These are phyloP conservation scores for Sycophila sp. DNA, from an alignment of 1,140 invertebrate species.

Conservation along the genomic window DNA sequence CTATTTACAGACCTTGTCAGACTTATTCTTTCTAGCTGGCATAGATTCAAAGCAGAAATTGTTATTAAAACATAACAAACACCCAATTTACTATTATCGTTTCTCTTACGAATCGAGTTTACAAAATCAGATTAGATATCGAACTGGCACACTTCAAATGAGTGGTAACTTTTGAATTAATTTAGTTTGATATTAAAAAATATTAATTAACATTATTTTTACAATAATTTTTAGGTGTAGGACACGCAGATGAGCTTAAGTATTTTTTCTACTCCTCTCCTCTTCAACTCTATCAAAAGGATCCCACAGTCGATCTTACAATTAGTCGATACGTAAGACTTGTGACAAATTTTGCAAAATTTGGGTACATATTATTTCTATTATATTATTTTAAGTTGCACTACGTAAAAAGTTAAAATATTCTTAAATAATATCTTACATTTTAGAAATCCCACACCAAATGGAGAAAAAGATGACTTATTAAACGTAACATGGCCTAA, in stretches of 20 bases:
- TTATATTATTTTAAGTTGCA: not conserved
- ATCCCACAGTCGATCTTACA: not conserved
- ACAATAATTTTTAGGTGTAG: not conserved
- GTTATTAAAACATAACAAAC: not conserved
- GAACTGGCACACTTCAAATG: no score
- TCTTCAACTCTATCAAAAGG: not conserved
- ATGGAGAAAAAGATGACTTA: not conserved
- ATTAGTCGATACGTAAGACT: not conserved
- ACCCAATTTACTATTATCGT: constrained; percentile 4
- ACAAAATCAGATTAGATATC: no score
- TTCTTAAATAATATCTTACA: not conserved
- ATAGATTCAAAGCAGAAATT: not conserved
- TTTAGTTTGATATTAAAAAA: no score
- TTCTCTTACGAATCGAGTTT: not conserved
- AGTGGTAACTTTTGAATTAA: no score
- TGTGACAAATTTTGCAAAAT: constrained; percentile 2
- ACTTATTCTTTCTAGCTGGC: not conserved
- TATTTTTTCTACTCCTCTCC: not conserved
- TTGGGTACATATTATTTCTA: not conserved
- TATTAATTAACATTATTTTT: no score
- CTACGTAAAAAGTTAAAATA: not conserved
- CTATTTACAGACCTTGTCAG: not conserved
- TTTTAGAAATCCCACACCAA: constrained; percentile 7
- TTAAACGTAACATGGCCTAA: not conserved
- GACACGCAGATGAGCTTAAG: not conserved